A percentile compares a stretch with the other conserved stretches of the same genome.
phyloP scores from a whole-genome alignment of 2,797 vertebrate species.

The Syncerus caffer region DNA sequence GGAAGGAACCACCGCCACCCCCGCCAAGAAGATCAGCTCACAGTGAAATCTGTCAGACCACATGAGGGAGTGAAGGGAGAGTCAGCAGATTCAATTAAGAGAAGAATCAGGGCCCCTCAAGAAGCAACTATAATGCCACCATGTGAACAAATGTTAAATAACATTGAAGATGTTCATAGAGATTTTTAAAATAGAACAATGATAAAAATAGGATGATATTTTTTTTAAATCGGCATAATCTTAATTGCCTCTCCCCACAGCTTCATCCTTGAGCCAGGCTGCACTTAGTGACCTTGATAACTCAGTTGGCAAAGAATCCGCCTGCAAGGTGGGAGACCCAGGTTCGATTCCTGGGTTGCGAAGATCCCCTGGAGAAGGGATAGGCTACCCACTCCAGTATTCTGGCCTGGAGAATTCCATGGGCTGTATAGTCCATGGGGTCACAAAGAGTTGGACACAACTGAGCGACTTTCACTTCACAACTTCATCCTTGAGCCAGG shows the following conservation, averaged over 20 bases:
- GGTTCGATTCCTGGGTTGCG: background rate
- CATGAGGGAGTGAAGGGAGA: accelerated
- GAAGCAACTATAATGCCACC: accelerated
- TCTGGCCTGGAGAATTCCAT: background rate
- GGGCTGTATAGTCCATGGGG: background rate
- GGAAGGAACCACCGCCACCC: too few species aligned
- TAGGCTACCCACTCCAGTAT: background rate
- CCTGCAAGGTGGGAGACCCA: background rate
- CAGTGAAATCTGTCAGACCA: background rate
- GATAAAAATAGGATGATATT: background rate
- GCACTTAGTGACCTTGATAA: background rate
- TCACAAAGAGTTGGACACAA: background rate
- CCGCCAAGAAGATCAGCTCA: too few species aligned
- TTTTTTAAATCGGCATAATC: background rate
- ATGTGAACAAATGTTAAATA: background rate
- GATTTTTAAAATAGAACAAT: background rate
- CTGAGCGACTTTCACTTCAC: background rate
- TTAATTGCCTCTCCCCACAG: background rate
- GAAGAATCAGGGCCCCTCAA: background rate
- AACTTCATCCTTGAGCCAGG: too few species aligned
- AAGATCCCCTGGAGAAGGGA: background rate
- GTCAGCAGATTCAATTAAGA: too few species aligned
- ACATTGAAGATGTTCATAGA: background rate
- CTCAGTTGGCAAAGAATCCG: background rate
- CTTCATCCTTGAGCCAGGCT: too few species aligned